These are phyloP conservation scores for Notarius quadriscutis DNA, from an alignment of 2,113 vertebrate species.

Conservation along the genomic window DNA sequence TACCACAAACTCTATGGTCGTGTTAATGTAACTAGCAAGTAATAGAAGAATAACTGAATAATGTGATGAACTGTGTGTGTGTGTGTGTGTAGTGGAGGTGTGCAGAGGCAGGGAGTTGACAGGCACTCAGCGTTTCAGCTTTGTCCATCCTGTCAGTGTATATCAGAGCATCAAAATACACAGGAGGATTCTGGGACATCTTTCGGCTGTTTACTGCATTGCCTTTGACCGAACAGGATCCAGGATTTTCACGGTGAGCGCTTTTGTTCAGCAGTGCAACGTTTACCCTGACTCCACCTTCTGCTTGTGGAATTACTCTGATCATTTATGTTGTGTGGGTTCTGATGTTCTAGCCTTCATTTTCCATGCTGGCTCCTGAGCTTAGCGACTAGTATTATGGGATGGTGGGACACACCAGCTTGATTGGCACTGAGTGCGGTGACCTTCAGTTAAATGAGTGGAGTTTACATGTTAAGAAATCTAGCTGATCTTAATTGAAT, in stretches of 20 bases:
- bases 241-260: constrained; percentile 90
- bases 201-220: constrained; percentile 98
- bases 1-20: background rate
- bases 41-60: background rate
- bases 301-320: no score
- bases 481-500: no score
- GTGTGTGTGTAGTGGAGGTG: constrained; percentile 80
- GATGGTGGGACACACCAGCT: no score
- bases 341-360: no score
- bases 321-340: no score
- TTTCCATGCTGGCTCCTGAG: no score
- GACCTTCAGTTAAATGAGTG: no score
- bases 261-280: no score
- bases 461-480: no score
- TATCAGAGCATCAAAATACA: constrained; percentile 95
- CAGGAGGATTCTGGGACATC: constrained; percentile 92
- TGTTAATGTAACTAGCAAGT: background rate
- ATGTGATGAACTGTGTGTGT: background rate
- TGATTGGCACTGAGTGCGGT: no score
- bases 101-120: constrained; percentile 86
- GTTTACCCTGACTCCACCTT: no score
- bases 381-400: no score
- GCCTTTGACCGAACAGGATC: constrained; percentile 95
- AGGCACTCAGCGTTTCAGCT: constrained; percentile 83
- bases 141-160: constrained; percentile 86